Conservation (phyloP, 92 coral and sea anemone species). For the Plumapathes pennacea region DNA sequence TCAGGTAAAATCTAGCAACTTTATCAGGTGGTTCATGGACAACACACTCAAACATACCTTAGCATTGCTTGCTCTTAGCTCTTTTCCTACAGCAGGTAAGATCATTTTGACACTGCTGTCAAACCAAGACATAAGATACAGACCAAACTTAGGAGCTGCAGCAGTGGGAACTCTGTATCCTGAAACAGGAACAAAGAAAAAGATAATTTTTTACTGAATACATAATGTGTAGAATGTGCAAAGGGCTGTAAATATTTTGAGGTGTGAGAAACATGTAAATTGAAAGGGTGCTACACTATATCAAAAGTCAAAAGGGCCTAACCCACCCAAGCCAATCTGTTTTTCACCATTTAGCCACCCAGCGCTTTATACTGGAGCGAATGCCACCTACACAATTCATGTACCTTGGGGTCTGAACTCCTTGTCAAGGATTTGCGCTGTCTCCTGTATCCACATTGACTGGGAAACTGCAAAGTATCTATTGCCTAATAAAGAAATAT, state of each 20-base stretch:
- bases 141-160: constrained; percentile 69
- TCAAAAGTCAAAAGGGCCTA: not conserved
- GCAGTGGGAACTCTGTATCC: constrained; percentile 83
- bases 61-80: constrained; percentile 46
- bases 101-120: constrained; percentile 65
- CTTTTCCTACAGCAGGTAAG: constrained; percentile 71
- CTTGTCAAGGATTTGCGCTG: constrained; percentile 68
- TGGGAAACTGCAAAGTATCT: constrained; percentile 65
- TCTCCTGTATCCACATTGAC: constrained; percentile 79
- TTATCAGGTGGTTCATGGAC: too few relatives aligned
- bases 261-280: too few relatives aligned
- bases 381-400: too few relatives aligned
- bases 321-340: not conserved
- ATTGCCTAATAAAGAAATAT: constrained; percentile 50
- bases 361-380: too few relatives aligned
- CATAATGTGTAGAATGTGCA: too few relatives aligned
- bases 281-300: not conserved
- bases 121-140: constrained; percentile 55
- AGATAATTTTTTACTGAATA: too few relatives aligned
- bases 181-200: constrained; percentile 4
- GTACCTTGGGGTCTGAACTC: constrained; percentile 90
- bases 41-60: too few relatives aligned
- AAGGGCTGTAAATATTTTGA: too few relatives aligned
- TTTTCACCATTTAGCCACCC: not conserved
- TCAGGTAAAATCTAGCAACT: too few relatives aligned